phyloP scores from a whole-genome alignment of 2,113 vertebrate species.

The Symphodus melops region DNA sequence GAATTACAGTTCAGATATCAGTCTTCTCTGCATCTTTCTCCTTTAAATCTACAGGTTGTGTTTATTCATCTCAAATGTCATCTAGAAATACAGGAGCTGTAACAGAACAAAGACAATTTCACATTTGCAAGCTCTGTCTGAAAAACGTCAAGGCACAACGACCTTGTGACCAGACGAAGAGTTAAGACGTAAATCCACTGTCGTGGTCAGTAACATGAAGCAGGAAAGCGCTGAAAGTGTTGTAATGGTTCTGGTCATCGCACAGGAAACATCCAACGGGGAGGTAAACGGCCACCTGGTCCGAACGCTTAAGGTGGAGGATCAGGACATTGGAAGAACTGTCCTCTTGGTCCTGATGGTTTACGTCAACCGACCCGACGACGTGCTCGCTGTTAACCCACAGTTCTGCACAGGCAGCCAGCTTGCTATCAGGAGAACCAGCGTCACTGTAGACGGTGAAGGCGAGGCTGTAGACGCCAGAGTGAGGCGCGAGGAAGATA shows the following conservation, averaged over 20 bases:
- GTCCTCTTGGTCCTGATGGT: slow-evolving; percentile 75
- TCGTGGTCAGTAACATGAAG: slow-evolving; percentile 69
- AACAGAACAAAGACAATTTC: slow-evolving; percentile 7
- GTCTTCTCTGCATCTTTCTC: not conserved
- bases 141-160: not conserved
- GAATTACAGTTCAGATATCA: not conserved
- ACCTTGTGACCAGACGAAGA: not conserved
- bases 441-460: slow-evolving; percentile 76
- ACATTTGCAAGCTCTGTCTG: not conserved
- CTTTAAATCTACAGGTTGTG: slow-evolving; percentile 9
- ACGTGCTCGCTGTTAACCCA: slow-evolving; percentile 52
- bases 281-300: slow-evolving; percentile 70
- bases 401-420: slow-evolving; percentile 66
- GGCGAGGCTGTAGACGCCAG: slow-evolving; percentile 78
- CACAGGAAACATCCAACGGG: slow-evolving; percentile 68
- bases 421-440: not conserved
- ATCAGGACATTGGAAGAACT: slow-evolving; percentile 56
- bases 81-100: not conserved
- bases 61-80: slow-evolving; percentile 5
- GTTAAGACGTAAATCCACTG: not conserved
- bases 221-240: slow-evolving; percentile 82
- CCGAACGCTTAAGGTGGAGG: slow-evolving; percentile 58
- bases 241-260: slow-evolving; percentile 68
- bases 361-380: slow-evolving; percentile 50
- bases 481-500: slow-evolving; percentile 62